These are phyloP conservation scores for Ctenicera cuprea DNA, from an alignment of 2,888 invertebrate genomes.

Conservation along the genomic window DNA sequence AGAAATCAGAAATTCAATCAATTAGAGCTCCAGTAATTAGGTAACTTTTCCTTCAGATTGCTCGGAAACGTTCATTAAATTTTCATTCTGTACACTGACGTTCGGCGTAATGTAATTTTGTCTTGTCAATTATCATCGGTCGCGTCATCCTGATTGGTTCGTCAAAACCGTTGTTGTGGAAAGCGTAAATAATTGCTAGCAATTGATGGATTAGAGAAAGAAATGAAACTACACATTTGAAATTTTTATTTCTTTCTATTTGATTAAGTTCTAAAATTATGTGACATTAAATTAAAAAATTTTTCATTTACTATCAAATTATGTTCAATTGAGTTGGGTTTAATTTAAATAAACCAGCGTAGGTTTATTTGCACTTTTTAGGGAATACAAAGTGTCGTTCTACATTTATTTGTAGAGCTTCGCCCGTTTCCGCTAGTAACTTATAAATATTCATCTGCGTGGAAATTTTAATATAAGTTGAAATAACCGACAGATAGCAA, in stretches of 20 bases:
- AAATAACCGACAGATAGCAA: conserved; percentile 17
- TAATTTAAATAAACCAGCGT: too few relatives aligned
- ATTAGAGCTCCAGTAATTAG: conserved; percentile 30
- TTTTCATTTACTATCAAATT: too few relatives aligned
- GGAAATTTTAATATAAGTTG: conserved; percentile 12
- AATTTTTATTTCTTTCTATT: too few relatives aligned
- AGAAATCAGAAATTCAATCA: conserved; percentile 36
- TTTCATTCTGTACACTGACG: conserved; percentile 44
- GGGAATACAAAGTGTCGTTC: background rate
- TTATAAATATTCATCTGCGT: conserved; percentile 12
- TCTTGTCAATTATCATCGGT: conserved; percentile 48
- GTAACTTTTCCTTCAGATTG: conserved; percentile 35
- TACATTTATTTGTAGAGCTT: background rate
- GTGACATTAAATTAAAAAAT: too few relatives aligned
- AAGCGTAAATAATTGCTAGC: conserved; percentile 38
- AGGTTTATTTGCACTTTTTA: background rate
- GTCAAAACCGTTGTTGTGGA: conserved; percentile 27
- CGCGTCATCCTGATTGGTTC: conserved; percentile 43
- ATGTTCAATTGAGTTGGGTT: too few relatives aligned
- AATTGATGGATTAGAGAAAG: conserved; percentile 28
- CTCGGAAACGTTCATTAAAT: conserved; percentile 41
- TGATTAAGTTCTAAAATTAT: too few relatives aligned
- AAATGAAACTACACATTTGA: background rate
- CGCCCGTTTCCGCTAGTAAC: background rate
- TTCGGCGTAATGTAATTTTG: conserved; percentile 47